Conservation (phyloP, 2,113 vertebrate species). For the Myocastor coypus region DNA sequence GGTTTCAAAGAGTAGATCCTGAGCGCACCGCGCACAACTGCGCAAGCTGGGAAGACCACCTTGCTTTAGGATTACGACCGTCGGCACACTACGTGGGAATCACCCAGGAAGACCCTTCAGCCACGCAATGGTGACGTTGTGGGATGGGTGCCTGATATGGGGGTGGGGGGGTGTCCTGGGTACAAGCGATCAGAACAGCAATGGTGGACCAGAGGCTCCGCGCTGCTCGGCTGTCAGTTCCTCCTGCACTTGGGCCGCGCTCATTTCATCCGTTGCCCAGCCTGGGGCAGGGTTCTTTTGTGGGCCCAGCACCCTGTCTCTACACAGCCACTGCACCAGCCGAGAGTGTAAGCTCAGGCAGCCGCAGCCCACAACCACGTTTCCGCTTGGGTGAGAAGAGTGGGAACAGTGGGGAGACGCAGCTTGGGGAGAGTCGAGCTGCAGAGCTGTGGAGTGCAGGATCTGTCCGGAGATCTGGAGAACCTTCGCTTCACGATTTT, state of each 20-base stretch:
- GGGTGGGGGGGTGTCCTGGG: not conserved
- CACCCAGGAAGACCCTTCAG: not conserved
- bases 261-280: not conserved
- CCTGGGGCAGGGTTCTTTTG: not conserved
- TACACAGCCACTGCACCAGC: not conserved
- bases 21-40: not conserved
- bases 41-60: not conserved
- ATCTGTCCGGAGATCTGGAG: not conserved
- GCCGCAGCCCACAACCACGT: not conserved
- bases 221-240: not conserved
- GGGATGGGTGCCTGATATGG: not conserved
- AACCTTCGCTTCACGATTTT: not conserved
- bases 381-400: not conserved
- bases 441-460: not conserved
- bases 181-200: not conserved
- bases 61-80: not conserved
- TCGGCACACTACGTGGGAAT: not conserved
- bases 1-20: not conserved
- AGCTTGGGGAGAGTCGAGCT: not conserved
- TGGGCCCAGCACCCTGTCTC: not conserved
- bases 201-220: not conserved
- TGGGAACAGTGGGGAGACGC: not conserved
- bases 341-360: not conserved
- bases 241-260: not conserved
- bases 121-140: not conserved